Conservation (phyloP, 1,140 invertebrate genomes). For the Lucilia cuprina region DNA sequence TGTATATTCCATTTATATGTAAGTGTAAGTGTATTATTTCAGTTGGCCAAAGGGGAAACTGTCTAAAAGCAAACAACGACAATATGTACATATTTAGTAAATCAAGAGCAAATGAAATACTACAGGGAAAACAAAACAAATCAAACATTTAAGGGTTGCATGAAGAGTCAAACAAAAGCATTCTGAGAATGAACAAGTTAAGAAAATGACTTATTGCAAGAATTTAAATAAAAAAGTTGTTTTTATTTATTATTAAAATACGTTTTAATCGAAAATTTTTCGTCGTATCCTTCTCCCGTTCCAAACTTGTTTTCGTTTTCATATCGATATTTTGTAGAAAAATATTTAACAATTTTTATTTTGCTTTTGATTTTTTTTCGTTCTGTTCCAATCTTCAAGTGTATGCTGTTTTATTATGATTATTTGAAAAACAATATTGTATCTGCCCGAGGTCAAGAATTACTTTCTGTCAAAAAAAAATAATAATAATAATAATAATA, state of each 20-base stretch:
- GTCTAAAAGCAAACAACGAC: neutral
- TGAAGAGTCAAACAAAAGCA: neutral
- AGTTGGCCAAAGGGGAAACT: neutral
- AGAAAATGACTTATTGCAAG: neutral
- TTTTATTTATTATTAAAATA: neutral
- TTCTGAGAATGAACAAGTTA: neutral
- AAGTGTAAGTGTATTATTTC: neutral
- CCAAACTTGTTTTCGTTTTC: neutral
- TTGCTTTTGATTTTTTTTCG: neutral
- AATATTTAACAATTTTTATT: neutral
- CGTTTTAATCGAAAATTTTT: neutral
- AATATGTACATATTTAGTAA: neutral
- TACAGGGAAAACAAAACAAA: neutral
- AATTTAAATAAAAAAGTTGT: neutral
- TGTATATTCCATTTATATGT: too few relatives aligned
- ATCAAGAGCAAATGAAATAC: neutral
- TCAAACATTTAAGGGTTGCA: neutral
- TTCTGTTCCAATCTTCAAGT: neutral
- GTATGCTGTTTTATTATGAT: neutral
- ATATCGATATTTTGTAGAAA: neutral
- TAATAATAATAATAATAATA: too few relatives aligned
- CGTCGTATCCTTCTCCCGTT: neutral
- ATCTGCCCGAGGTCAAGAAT: constrained; percentile 26
- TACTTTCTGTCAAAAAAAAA: constrained; percentile 26
- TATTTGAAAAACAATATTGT: constrained; percentile 28